These are phyloP conservation scores for Gastrophysa polygoni DNA, from an alignment of 2,888 invertebrate species.

Conservation along the genomic window DNA sequence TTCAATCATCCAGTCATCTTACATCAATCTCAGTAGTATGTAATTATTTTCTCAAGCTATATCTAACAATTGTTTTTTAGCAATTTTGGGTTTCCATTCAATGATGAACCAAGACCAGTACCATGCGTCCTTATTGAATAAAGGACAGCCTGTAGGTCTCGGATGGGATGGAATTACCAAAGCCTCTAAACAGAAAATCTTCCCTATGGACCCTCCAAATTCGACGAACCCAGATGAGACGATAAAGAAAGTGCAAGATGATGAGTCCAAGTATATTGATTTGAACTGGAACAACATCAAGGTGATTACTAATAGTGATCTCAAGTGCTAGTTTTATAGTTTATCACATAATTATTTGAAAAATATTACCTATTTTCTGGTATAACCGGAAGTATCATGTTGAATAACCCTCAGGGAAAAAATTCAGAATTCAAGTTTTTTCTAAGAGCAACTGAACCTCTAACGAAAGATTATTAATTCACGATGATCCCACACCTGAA, in stretches of 20 bases:
- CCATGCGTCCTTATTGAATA: constrained; percentile 93
- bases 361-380: too few species aligned
- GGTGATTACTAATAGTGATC: constrained; percentile 62
- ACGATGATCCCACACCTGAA: too few species aligned
- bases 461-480: too few species aligned
- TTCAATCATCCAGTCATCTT: too few species aligned
- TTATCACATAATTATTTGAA: too few species aligned
- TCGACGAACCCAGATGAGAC: constrained; percentile 94
- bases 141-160: constrained; percentile 86
- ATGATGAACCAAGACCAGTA: constrained; percentile 99
- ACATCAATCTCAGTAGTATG: too few species aligned
- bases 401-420: too few species aligned
- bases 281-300: constrained; percentile 99
- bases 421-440: too few species aligned
- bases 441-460: too few species aligned
- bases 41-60: too few species aligned
- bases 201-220: constrained; percentile 96
- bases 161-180: constrained; percentile 97
- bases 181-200: constrained; percentile 87
- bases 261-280: constrained; percentile 85
- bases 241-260: constrained; percentile 86
- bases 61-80: too few species aligned
- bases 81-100: constrained; percentile 98
- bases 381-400: too few species aligned
- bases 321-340: not conserved